Base-by-base conservation (phyloP, 2,797 vertebrate genomes). In the Sparus aurata region DNA sequence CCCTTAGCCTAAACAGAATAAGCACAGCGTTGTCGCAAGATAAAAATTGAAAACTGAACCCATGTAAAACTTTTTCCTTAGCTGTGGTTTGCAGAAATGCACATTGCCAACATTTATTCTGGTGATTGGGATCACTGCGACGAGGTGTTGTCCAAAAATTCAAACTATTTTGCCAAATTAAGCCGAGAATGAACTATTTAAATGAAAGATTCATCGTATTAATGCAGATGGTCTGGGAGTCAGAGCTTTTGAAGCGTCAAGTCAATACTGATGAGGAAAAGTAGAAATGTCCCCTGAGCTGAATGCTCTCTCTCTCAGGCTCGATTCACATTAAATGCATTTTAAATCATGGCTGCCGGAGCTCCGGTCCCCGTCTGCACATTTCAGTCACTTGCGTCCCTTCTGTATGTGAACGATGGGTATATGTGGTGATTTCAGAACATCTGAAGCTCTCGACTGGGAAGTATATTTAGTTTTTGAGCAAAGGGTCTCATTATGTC, bases 361-460 rank as follows among this genome's bases (percentile, higher is more conserved):
- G 27, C 25, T 7, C 25, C 30, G 60, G 41, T 45, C 30, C 18
- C 13, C 46, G 17, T 53, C 34, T 45, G 25, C 49, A 46, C 38
- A 52, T 77, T 79, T 68, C n/a, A 55, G 30, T 12, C 12, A 17
- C 30, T 62, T 64, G 60, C 46, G 38, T 25, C 11, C 38, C 49
- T 41, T 38, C 30, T 50, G 7, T 18, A 1, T 46, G 11, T 9
- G 5, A 49, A 6, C 7, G 30, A 34, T 34, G 30, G 34, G 30
- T 34, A 34, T 34, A 27, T 38, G 54, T 27, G 60, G 30, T 54
- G 50, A 58, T 63, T 80, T 80, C 45, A 71, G 61, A 22, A 47
- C 15, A 71, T 69, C 49, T 18, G 12, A 65, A 63, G 25, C 38
- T 27, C 34, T 34, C 34, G 8, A 34, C 34, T 34, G 34, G 34